Evolutionary conservation across 2,113 vertebrate genomes (phyloP).

Genomic region (Paradisaea rubra): DNA sequence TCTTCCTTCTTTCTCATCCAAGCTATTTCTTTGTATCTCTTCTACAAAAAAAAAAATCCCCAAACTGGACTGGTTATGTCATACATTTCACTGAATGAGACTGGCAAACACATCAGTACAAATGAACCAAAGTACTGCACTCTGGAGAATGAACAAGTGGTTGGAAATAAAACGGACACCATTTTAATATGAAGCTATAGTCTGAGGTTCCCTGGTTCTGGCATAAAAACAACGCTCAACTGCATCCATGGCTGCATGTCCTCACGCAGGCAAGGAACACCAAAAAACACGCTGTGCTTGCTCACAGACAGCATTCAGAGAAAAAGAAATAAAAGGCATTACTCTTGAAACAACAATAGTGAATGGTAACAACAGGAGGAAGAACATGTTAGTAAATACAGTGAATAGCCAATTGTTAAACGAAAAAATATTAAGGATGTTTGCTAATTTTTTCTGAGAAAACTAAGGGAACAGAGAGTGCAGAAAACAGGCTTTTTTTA

Average conservation of each 20-base stretch:
- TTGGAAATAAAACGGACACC: background rate
- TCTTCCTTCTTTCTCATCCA: background rate
- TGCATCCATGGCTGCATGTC: background rate
- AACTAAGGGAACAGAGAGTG: background rate
- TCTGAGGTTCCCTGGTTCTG: rapidly evolving
- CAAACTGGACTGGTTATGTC: background rate
- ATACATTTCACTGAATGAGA: background rate
- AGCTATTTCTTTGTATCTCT: background rate
- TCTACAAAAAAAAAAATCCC: background rate
- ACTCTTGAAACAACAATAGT: background rate
- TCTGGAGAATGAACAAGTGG: background rate
- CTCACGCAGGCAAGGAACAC: background rate
- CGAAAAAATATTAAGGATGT: background rate
- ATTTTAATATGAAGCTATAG: background rate
- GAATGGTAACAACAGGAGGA: background rate
- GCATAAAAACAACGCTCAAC: background rate
- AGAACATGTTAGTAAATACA: background rate
- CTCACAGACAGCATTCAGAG: background rate
- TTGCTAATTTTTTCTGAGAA: background rate
- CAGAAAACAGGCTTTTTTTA: background rate
- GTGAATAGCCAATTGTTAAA: background rate
- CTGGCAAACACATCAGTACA: background rate
- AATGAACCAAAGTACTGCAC: background rate
- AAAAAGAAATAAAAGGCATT: background rate
- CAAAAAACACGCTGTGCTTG: background rate